A percentile compares a stretch with the other conserved stretches of the same genome.
These are phyloP conservation scores for Rhinatrema bivittatum DNA, from an alignment of 2,797 vertebrate species.

Conservation along the genomic window DNA sequence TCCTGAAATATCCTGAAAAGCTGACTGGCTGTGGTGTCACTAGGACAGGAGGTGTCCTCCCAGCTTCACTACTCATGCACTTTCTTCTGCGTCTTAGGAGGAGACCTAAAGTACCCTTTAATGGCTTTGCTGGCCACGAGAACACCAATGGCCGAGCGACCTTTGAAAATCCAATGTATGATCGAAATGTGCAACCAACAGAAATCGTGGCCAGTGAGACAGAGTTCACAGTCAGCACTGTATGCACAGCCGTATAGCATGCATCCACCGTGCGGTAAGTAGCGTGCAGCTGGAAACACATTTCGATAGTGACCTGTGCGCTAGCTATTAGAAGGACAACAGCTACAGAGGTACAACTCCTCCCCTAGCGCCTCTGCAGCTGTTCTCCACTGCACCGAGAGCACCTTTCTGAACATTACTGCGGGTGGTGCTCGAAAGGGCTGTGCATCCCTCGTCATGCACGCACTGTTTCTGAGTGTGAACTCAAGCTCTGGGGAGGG, in stretches of 20 bases:
- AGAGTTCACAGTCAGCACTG: conserved; percentile 97
- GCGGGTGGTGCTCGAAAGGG: too few relatives aligned
- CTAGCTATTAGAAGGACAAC: neutral
- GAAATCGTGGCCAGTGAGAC: conserved; percentile 88
- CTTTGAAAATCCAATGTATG: conserved; percentile 97
- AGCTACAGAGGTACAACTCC: too few relatives aligned
- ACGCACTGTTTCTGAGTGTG: fast-evolving
- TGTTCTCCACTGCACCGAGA: too few relatives aligned
- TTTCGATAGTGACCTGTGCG: neutral
- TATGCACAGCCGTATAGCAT: conserved; percentile 97
- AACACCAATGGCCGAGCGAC: conserved; percentile 91
- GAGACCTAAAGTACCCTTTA: conserved; percentile 97
- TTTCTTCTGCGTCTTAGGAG: conserved; percentile 51
- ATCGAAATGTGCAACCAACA: conserved; percentile 90
- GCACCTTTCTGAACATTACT: too few relatives aligned
- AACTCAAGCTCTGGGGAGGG: fast-evolving
- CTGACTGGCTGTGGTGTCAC: too few relatives aligned
- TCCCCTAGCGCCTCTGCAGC: neutral
- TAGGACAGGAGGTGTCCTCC: too few relatives aligned
- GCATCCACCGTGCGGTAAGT: conserved; percentile 46
- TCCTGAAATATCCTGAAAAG: too few relatives aligned
- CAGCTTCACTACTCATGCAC: too few relatives aligned
- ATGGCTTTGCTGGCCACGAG: conserved; percentile 91
- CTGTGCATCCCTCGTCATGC: too few relatives aligned
- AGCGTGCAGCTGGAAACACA: fast-evolving